Evolutionary conservation across 2,888 invertebrate genomes (phyloP).

Genomic region (Andrena trimmerana): DNA sequence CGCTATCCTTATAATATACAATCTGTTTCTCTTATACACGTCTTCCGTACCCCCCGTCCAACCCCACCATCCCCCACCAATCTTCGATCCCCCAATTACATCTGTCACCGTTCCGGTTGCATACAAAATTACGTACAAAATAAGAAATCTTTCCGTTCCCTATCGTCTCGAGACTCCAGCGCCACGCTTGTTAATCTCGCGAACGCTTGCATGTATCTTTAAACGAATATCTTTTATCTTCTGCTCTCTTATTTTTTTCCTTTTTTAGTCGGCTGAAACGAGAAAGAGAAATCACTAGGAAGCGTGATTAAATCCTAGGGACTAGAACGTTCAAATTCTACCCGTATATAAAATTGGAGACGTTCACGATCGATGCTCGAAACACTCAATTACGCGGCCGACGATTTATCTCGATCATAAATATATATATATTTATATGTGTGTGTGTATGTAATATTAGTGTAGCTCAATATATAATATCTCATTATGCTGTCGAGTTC

Average conservation of each 20-base stretch:
- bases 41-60: constrained; percentile 27
- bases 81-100: constrained; percentile 4
- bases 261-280: not conserved
- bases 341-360: constrained; percentile 28
- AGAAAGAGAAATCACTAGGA: constrained; percentile 27
- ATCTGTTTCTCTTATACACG: constrained; percentile 50
- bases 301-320: constrained; percentile 32
- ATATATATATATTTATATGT: constrained; percentile 51
- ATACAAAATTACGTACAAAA: constrained; percentile 39
- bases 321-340: constrained; percentile 51
- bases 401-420: constrained; percentile 60
- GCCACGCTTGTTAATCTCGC: constrained; percentile 3
- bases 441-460: constrained; percentile 44
- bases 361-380: constrained; percentile 26
- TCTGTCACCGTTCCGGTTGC: constrained; percentile 28
- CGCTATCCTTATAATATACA: constrained; percentile 41
- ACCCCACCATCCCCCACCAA: not conserved
- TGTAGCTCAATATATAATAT: constrained; percentile 55
- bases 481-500: constrained; percentile 66
- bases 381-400: constrained; percentile 47
- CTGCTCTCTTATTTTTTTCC: not conserved
- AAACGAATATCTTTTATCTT: constrained; percentile 7
- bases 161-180: not conserved
- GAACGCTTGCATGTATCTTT: not conserved
- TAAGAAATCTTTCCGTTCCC: constrained; percentile 17